Base-by-base conservation (phyloP, 2,797 vertebrate genomes). In the Erethizon dorsatum region DNA sequence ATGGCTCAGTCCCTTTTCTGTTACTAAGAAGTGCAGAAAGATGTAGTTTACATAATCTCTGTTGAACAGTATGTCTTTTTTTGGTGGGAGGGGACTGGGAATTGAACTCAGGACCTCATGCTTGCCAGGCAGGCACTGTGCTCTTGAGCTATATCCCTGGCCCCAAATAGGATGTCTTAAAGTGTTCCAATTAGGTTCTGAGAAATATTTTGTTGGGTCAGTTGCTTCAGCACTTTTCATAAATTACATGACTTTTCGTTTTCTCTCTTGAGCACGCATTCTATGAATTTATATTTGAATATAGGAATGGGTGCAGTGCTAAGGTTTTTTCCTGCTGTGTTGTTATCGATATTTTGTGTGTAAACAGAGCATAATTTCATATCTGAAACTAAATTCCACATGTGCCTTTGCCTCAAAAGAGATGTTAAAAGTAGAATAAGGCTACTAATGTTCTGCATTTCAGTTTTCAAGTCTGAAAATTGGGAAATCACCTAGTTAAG, bases 151-250 rank as follows among this genome's bases (percentile, higher is more conserved):
- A 41, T 41, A 41, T 41, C 37, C 37, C 37, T 41, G 37, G 37
- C 37, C 37, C 37, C 37, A 41, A 41, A 41, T 41, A 41, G 37
- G 37, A 41, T 41, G 37, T 67, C 47, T 97, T 84, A 61, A 91
- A 92, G 82, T 47, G 41, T 65, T 82, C 31, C 37, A 82, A 33
- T 89, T 82, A 63, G 57, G 1, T 52, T 94, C 67, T 22, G 7
- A 47, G 10, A 65, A n/a, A 73, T 37, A 77, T 6, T 15, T 93
- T 82, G 9, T 91, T 93, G 83, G 7, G 20, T 31, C 37, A 92
- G 20, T 88, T 90, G 56, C n/a, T 91, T 91, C 75, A 87, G 37
- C 88, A n/a, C 3, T 82, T 56, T 91, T 79, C 52, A 59, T 45
- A 50, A 75, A 86, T 67, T 93, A 1, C n/a, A 9, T 87, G 57